Evolutionary conservation across 1,140 invertebrate genomes (phyloP).

Genomic region (Neodiprion lecontei): DNA sequence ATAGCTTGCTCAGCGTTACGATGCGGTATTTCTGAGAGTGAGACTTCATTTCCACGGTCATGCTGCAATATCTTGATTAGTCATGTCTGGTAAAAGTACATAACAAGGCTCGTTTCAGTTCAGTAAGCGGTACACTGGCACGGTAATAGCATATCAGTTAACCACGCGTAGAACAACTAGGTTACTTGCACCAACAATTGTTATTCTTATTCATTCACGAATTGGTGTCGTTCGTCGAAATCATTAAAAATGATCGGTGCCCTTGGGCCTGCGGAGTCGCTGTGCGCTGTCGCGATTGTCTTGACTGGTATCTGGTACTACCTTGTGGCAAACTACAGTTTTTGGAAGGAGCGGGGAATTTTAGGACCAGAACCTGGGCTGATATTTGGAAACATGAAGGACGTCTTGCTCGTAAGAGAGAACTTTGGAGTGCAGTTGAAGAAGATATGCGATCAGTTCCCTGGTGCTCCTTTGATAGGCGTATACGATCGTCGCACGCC

Average conservation of each 20-base stretch:
- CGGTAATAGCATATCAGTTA: too few relatives aligned
- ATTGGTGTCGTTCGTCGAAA: neutral
- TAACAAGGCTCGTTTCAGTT: too few relatives aligned
- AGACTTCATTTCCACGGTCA: too few relatives aligned
- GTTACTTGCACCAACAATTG: too few relatives aligned
- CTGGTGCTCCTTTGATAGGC: constrained; percentile 38
- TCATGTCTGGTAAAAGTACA: too few relatives aligned
- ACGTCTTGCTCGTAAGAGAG: constrained; percentile 27
- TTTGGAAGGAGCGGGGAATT: constrained; percentile 38
- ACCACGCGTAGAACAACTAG: too few relatives aligned
- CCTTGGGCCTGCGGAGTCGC: neutral
- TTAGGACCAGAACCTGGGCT: constrained; percentile 35
- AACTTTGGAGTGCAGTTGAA: constrained; percentile 31
- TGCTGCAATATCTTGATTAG: too few relatives aligned
- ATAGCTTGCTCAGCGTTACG: too few relatives aligned
- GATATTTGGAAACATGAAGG: constrained; percentile 40
- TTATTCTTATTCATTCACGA: neutral
- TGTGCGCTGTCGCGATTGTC: neutral
- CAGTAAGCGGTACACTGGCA: too few relatives aligned
- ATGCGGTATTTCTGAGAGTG: too few relatives aligned
- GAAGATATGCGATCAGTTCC: constrained; percentile 35
- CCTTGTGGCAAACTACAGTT: constrained; percentile 21
- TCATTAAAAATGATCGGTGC: neutral
- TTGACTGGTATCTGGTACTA: constrained; percentile 38
- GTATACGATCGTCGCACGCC: constrained; percentile 31